Evolutionary conservation across 2,888 invertebrate genomes (phyloP).

Genomic region (Phyllotreta striolata): DNA sequence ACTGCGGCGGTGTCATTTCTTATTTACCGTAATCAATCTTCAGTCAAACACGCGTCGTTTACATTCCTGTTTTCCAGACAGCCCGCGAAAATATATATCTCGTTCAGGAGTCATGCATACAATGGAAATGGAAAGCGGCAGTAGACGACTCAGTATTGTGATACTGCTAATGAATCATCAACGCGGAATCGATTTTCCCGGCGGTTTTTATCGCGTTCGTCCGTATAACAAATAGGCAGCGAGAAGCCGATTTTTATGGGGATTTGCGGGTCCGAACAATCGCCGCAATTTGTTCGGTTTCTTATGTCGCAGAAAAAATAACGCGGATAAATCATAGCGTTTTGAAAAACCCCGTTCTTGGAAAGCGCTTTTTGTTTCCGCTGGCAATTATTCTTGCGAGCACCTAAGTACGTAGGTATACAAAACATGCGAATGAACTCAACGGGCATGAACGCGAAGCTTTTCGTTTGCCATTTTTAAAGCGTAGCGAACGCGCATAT

Average conservation of each 20-base stretch:
- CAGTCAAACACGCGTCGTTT: too few relatives aligned
- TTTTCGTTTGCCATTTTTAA: slow-evolving; percentile 1
- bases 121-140: slow-evolving; percentile 27
- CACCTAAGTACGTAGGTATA: not conserved
- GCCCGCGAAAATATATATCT: slow-evolving; percentile 18
- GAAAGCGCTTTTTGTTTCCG: not conserved
- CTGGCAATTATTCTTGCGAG: not conserved
- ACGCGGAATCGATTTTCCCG: slow-evolving; percentile 24
- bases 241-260: slow-evolving; percentile 10
- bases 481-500: not conserved
- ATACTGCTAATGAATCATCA: slow-evolving; percentile 31
- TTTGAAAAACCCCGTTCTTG: not conserved
- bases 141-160: slow-evolving; percentile 27
- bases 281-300: not conserved
- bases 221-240: slow-evolving; percentile 1
- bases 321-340: too few relatives aligned
- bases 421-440: slow-evolving; percentile 10
- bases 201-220: slow-evolving; percentile 21
- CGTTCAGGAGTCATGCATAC: slow-evolving; percentile 20
- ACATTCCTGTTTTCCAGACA: not conserved
- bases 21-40: too few relatives aligned
- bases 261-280: not conserved
- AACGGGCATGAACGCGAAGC: slow-evolving; percentile 1
- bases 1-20: too few relatives aligned
- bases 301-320: too few relatives aligned